phyloP scores from a whole-genome alignment of 1,140 invertebrate species.

The Phymorhynchus buccinoides region DNA sequence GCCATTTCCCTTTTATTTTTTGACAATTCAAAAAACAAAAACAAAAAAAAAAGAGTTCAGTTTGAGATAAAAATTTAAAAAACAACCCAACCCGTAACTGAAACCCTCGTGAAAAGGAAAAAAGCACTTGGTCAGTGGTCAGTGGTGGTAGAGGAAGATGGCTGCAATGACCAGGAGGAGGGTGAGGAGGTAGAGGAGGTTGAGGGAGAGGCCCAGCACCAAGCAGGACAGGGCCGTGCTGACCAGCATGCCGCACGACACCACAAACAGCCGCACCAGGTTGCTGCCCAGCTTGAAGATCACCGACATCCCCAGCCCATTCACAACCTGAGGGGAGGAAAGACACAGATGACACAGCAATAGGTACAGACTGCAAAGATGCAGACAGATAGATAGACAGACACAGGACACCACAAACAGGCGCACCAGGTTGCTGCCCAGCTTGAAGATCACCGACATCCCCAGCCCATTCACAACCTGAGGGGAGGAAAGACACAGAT shows the following conservation, averaged over 20 bases:
- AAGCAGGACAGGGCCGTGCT: slow-evolving; percentile 66
- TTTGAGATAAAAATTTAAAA: no score
- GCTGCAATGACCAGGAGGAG: slow-evolving; percentile 60
- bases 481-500: no score
- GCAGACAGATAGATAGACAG: no score
- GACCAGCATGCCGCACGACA: slow-evolving; percentile 70
- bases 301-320: slow-evolving; percentile 70
- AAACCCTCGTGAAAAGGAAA: no score
- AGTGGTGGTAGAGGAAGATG: slow-evolving; percentile 61
- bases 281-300: slow-evolving; percentile 73
- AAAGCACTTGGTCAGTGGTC: no score
- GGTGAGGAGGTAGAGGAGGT: slow-evolving; percentile 61
- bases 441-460: slow-evolving; percentile 72
- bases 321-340: slow-evolving; percentile 67
- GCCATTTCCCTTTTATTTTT: no score
- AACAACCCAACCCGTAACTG: no score
- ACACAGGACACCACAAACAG: slow-evolving; percentile 72
- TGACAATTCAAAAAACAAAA: no score
- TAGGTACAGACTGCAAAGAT: no score
- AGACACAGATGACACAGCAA: no score
- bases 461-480: slow-evolving; percentile 69
- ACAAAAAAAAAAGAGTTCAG: no score
- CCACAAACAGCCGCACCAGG: slow-evolving; percentile 71
- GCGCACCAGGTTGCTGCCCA: slow-evolving; percentile 71
- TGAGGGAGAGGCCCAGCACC: slow-evolving; percentile 62